phyloP scores from a whole-genome alignment of 2,113 vertebrate genomes.

The Periophthalmus modestus region DNA sequence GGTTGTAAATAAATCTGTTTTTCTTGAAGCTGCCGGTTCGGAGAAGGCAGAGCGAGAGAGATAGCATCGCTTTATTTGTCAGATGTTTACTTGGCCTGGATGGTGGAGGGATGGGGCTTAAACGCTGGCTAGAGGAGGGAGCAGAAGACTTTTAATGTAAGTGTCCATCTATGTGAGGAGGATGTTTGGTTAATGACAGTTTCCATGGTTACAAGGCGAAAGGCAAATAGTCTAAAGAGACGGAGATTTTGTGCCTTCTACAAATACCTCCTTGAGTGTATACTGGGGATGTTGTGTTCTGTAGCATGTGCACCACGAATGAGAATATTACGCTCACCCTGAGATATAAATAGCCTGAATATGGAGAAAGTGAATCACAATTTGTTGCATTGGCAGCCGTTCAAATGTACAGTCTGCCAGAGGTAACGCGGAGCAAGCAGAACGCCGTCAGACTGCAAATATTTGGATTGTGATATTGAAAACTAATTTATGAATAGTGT shows the following conservation, averaged over 20 bases:
- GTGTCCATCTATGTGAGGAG: constrained; percentile 57
- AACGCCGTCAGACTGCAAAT: constrained; percentile 53
- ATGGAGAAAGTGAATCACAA: constrained; percentile 67
- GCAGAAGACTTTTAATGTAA: constrained; percentile 68
- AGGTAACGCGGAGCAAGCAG: constrained; percentile 61
- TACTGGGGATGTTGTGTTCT: constrained; percentile 43
- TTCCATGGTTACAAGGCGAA: constrained; percentile 74
- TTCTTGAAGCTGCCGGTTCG: not conserved
- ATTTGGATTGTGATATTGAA: constrained; percentile 47
- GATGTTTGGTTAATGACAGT: constrained; percentile 75
- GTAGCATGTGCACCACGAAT: constrained; percentile 46
- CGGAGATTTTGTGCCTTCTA: constrained; percentile 58
- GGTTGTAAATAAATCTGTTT: not conserved
- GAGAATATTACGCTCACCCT: constrained; percentile 60
- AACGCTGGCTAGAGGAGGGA: constrained; percentile 21
- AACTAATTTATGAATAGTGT: constrained; percentile 17
- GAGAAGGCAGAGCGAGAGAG: not conserved
- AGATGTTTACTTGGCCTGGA: constrained; percentile 61
- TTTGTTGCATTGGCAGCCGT: constrained; percentile 70
- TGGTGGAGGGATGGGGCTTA: constrained; percentile 34
- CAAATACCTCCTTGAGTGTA: constrained; percentile 49
- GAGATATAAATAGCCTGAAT: constrained; percentile 70
- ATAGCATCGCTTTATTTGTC: not conserved
- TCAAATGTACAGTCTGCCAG: constrained; percentile 67
- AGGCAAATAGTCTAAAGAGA: constrained; percentile 65